Conservation (phyloP, 2,797 vertebrate species). For the Prionace glauca region DNA sequence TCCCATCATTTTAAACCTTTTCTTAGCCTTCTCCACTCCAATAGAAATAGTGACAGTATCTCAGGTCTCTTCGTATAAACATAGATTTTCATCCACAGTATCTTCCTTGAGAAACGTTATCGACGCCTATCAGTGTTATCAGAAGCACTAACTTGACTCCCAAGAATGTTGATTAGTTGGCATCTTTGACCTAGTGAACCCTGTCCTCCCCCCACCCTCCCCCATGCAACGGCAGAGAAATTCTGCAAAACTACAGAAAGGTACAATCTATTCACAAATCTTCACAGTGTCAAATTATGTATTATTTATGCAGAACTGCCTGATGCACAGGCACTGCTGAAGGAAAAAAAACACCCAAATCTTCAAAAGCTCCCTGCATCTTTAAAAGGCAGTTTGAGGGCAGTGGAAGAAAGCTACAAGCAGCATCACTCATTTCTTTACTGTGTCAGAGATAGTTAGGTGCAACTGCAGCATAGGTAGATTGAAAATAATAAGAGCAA, state of each 20-base stretch:
- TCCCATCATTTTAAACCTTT: not conserved
- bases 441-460: not conserved
- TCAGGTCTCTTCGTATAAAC: not conserved
- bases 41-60: not conserved
- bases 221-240: not conserved
- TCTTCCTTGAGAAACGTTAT: not conserved
- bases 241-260: not conserved
- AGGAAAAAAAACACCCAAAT: slow-evolving; percentile 33
- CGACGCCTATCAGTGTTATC: no score
- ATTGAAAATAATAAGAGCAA: slow-evolving; percentile 51
- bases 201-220: not conserved
- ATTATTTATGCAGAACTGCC: slow-evolving; percentile 33
- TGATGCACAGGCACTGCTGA: slow-evolving; percentile 27
- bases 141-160: not conserved
- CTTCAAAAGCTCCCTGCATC: slow-evolving; percentile 34
- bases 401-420: slow-evolving; percentile 25
- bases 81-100: not conserved
- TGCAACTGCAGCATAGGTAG: not conserved
- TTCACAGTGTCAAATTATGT: slow-evolving; percentile 33
- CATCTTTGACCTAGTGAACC: not conserved
- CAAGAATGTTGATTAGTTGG: not conserved
- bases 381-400: slow-evolving; percentile 34
- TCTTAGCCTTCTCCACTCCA: not conserved
- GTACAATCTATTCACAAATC: slow-evolving; percentile 7
- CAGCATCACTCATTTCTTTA: slow-evolving; percentile 25